These are phyloP conservation scores for Crematogaster levior DNA, from an alignment of 2,888 invertebrate genomes.

Conservation along the genomic window DNA sequence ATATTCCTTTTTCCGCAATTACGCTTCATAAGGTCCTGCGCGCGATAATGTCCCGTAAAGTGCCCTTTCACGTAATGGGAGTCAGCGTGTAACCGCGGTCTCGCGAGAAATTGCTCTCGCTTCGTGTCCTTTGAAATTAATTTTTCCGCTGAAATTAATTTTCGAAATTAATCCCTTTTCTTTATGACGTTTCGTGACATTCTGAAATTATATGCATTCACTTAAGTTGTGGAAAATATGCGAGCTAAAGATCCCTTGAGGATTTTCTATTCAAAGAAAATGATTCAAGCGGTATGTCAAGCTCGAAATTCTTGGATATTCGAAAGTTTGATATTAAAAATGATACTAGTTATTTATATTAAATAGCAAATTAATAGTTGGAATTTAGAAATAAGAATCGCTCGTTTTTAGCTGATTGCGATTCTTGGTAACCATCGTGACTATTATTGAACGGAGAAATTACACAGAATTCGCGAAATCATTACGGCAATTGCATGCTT, in stretches of 20 bases:
- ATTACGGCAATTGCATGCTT: slow-evolving; percentile 32
- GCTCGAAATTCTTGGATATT: not conserved
- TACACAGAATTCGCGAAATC: slow-evolving; percentile 13
- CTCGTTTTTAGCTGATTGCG: not conserved
- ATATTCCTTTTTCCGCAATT: slow-evolving; percentile 54
- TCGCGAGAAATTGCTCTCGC: slow-evolving; percentile 51
- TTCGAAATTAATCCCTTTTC: slow-evolving; percentile 42
- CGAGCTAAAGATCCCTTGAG: not conserved
- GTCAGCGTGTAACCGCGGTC: slow-evolving; percentile 50
- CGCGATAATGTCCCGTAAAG: slow-evolving; percentile 51
- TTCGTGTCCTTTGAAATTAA: slow-evolving; percentile 42
- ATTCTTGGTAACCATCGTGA: not conserved
- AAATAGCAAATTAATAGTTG: not conserved
- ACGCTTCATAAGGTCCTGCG: slow-evolving; percentile 52
- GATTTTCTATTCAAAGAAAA: not conserved
- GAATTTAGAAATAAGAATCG: not conserved
- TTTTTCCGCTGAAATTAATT: slow-evolving; percentile 47
- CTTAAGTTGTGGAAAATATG: not conserved
- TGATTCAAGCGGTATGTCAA: not conserved
- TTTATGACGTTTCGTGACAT: slow-evolving; percentile 27
- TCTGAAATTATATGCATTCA: slow-evolving; percentile 19
- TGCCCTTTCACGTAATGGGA: slow-evolving; percentile 54
- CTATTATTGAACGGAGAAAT: slow-evolving; percentile 19
- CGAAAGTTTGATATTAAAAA: slow-evolving; percentile 14
- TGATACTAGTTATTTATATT: slow-evolving; percentile 8